Percentiles rank a stretch among this genome's conserved stretches.
These are phyloP conservation scores for Drosophila kambysellisi DNA, from an alignment of 2,888 invertebrate species.

Conservation along the genomic window DNA sequence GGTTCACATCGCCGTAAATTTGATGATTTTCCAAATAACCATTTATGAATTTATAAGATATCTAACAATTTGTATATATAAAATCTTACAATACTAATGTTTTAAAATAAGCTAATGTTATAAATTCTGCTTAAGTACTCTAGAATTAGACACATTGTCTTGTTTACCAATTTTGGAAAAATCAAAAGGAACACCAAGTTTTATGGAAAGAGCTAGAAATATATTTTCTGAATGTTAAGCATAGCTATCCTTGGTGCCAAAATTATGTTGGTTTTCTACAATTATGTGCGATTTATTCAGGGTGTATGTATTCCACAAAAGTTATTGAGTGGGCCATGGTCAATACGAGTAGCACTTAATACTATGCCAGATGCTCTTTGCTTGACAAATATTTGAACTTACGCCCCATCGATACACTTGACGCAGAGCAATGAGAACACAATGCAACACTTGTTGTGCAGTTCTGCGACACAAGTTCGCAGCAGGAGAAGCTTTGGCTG, in stretches of 20 bases:
- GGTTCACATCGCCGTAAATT: too few relatives aligned
- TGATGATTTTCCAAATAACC: background rate
- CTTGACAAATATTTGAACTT: slow-evolving; percentile 41
- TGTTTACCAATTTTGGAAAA: background rate
- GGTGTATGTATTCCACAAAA: background rate
- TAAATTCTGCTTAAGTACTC: background rate
- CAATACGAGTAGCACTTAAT: slow-evolving; percentile 25
- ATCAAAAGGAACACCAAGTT: background rate
- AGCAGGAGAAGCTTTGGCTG: background rate
- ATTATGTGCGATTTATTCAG: background rate
- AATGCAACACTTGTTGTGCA: slow-evolving; percentile 16
- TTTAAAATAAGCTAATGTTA: background rate
- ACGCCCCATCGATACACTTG: slow-evolving; percentile 27
- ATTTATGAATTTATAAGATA: background rate
- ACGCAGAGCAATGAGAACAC: slow-evolving; percentile 2
- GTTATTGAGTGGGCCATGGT: slow-evolving; percentile 7
- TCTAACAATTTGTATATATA: background rate
- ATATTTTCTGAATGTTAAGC: background rate
- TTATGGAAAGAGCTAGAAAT: background rate
- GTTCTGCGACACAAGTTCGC: background rate
- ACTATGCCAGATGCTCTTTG: slow-evolving; percentile 15
- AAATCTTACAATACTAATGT: background rate
- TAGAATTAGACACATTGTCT: background rate
- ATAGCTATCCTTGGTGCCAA: background rate
- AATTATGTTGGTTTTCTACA: background rate